Evolutionary conservation across 2,888 invertebrate genomes (phyloP).

Genomic region (Lochmaea capreae): DNA sequence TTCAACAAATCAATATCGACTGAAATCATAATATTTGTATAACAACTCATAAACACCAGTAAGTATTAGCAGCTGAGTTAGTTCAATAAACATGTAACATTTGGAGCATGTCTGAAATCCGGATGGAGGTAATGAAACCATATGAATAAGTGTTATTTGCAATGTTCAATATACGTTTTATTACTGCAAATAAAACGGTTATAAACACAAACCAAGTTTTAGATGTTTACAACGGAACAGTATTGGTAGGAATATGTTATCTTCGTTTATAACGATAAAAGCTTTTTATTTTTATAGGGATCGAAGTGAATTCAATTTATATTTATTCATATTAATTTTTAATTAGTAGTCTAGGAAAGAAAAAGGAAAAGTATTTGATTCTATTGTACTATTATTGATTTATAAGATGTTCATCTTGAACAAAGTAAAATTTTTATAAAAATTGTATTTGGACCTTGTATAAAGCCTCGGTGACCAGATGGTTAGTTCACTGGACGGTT

Average conservation of each 20-base stretch:
- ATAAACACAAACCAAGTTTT: not conserved
- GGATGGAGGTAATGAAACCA: conserved; percentile 10
- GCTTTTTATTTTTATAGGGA: not conserved
- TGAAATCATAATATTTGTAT: not conserved
- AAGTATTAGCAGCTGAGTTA: not conserved
- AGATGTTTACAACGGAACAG: not conserved
- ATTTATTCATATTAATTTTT: not conserved
- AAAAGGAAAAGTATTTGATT: too few species aligned
- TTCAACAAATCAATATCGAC: not conserved
- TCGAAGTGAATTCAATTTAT: not conserved
- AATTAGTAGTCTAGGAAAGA: too few species aligned
- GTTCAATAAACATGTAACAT: conserved; percentile 6
- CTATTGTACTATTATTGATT: too few species aligned
- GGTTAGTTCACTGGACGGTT: too few species aligned
- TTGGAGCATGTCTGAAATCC: conserved; percentile 8
- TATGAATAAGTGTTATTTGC: conserved; percentile 9
- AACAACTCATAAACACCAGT: not conserved
- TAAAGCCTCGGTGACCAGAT: too few species aligned
- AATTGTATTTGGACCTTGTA: too few species aligned
- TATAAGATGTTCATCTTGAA: too few species aligned
- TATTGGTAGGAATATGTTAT: not conserved
- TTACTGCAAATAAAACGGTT: not conserved
- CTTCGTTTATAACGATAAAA: not conserved
- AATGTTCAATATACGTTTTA: conserved; percentile 1
- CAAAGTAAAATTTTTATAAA: too few species aligned